Evolutionary conservation across 1,140 invertebrate genomes (phyloP), one percentile per base, ranked within the genome.

Genomic region (Leptopilina clavipes): DNA sequence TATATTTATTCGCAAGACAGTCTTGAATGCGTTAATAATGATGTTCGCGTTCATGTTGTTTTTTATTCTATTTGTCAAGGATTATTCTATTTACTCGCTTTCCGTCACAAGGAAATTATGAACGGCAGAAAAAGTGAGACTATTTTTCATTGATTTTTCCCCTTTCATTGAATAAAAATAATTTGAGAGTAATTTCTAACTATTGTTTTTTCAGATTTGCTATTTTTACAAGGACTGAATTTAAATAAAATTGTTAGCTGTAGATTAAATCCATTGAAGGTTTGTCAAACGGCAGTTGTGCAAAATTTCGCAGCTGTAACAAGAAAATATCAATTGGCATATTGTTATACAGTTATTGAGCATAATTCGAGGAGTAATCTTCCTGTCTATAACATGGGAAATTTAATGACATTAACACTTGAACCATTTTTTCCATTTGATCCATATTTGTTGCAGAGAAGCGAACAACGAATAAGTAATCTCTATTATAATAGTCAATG

Each of bases 41-140:
- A 92, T 79, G 77, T 91, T 1, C 93, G 93, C 85, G 92, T 94
- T 3, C 97, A 99, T 87, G 91, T 92, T 37, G 93, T 97, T 1
- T 99, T 98, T 89, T 97, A 98, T 87, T 93, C 94, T 14, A 93
- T 97, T 11, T 98, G 97, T 85, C 97, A 98, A 90, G 93, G 95
- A 0, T 90, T 98, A 40, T 98, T 99, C 87, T 98, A 98, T 89
- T 91, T 98, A 3, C 94, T 98, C 74, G 94, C 95, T 0, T 98
- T 98, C 87, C 94, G 96, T 79, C 94, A 96, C 85, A 94, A 94
- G 83, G 95, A 98, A 86, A 91, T 98, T 76, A 93, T 96, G 74
- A 92, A 93, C 76, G 93, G 89, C 79, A 94, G 93, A 83, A 94
- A 94, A 91, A 93, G 95, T 96, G 90, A 93, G 92, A n/a, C n/a